Percentiles rank a stretch among this genome's conserved stretches.
phyloP scores from a whole-genome alignment of 2,113 vertebrate genomes.

The Mesitornis unicolor region DNA sequence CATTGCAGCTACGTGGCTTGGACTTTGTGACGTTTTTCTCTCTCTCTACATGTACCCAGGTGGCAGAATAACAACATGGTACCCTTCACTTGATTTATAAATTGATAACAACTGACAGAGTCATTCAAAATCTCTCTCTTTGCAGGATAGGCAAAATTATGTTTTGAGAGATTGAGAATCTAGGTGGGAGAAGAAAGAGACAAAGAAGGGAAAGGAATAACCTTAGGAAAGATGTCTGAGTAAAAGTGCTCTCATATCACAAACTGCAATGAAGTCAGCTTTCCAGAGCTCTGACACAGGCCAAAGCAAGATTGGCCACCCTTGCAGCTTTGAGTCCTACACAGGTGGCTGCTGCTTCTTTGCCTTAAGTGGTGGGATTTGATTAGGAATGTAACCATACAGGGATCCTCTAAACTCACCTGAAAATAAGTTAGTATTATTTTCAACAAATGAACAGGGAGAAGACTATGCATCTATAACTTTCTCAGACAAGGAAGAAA shows the following conservation, averaged over 20 bases:
- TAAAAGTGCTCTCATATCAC: background rate
- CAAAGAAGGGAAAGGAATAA: background rate
- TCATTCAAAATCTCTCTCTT: background rate
- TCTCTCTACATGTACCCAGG: background rate
- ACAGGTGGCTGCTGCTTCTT: background rate
- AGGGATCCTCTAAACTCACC: background rate
- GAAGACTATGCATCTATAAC: background rate
- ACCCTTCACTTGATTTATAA: background rate
- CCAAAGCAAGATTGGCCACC: background rate
- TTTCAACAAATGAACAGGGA: background rate
- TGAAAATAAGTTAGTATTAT: background rate
- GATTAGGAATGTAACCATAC: background rate
- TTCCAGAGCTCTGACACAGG: background rate
- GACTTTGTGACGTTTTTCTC: too few species aligned
- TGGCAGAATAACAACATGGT: background rate
- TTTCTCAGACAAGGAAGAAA: background rate
- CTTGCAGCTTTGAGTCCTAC: background rate
- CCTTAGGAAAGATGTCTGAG: background rate
- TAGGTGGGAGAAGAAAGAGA: background rate
- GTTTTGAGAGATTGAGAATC: background rate
- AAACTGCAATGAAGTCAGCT: background rate
- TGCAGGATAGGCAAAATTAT: background rate
- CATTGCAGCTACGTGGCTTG: too few species aligned
- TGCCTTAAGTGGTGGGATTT: background rate
- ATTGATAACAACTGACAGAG: background rate